A percentile compares a stretch with the other conserved stretches of the same genome.
phyloP scores from a whole-genome alignment of 2,113 vertebrate genomes.

The Leucosticte australis region DNA sequence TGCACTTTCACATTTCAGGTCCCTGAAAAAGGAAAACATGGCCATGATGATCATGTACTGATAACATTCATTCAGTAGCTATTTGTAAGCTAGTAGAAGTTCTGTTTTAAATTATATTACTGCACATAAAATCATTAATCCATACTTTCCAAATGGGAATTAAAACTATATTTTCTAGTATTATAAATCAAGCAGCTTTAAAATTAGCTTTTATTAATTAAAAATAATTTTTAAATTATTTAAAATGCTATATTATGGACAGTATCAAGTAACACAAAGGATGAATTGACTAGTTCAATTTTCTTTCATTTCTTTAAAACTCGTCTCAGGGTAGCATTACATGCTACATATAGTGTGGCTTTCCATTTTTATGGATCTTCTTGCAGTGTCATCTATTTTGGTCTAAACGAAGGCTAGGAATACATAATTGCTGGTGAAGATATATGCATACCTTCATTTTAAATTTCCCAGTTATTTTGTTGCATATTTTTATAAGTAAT shows the following conservation, averaged over 20 bases:
- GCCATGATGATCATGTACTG: neutral
- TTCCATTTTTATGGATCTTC: neutral
- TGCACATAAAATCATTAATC: neutral
- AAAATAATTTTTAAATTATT: neutral
- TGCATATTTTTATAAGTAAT: neutral
- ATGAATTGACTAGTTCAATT: neutral
- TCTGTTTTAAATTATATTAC: neutral
- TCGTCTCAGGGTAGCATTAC: neutral
- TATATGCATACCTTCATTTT: neutral
- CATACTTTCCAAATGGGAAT: neutral
- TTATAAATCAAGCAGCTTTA: neutral
- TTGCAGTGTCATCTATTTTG: neutral
- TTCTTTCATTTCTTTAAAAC: neutral
- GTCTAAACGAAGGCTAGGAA: neutral
- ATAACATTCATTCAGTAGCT: neutral
- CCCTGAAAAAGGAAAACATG: neutral
- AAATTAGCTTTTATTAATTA: neutral
- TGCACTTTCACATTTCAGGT: neutral
- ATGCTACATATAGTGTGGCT: neutral
- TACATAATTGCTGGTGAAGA: neutral
- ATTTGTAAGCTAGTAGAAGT: neutral
- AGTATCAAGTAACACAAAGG: neutral
- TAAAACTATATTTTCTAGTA: neutral
- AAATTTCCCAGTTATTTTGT: neutral
- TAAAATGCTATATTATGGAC: neutral